Conservation (phyloP, 2,797 vertebrate genomes). For the Cirrhinus mrigala region DNA sequence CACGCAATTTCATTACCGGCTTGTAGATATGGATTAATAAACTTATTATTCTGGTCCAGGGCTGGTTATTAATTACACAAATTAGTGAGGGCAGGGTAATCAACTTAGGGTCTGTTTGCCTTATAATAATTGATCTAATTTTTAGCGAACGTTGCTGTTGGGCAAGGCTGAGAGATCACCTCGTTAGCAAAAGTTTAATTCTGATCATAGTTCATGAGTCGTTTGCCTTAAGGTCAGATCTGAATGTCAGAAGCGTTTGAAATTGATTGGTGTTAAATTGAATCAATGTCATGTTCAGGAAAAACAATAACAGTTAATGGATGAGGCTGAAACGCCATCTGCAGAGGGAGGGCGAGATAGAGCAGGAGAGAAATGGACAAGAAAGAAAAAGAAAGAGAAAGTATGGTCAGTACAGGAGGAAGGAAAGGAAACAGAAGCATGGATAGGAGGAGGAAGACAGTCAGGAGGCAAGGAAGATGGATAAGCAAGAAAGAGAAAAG, state of each 20-base stretch:
- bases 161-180: constrained; percentile 94
- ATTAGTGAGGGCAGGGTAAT: constrained; percentile 94
- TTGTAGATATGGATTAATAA: constrained; percentile 92
- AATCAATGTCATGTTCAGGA: constrained; percentile 99
- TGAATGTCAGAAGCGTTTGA: constrained; percentile 99
- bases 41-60: constrained; percentile 84
- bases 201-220: constrained; percentile 98
- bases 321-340: constrained; percentile 90
- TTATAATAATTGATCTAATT: constrained; percentile 99
- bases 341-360: constrained; percentile 35
- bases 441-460: background rate
- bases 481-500: background rate
- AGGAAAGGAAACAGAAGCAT: background rate
- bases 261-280: constrained; percentile 99
- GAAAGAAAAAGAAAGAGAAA: background rate
- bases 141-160: constrained; percentile 89
- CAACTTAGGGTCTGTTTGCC: constrained; percentile 93
- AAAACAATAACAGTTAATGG: constrained; percentile 99
- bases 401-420: background rate
- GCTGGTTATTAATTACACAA: constrained; percentile 96
- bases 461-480: background rate
- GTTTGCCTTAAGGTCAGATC: constrained; percentile 99
- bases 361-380: background rate
- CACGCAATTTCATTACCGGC: constrained; percentile 83
- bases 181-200: constrained; percentile 99